Percentiles rank a stretch among this genome's conserved stretches.
phyloP scores from a whole-genome alignment of 2,888 invertebrate species.

The Hymenopus coronatus region DNA sequence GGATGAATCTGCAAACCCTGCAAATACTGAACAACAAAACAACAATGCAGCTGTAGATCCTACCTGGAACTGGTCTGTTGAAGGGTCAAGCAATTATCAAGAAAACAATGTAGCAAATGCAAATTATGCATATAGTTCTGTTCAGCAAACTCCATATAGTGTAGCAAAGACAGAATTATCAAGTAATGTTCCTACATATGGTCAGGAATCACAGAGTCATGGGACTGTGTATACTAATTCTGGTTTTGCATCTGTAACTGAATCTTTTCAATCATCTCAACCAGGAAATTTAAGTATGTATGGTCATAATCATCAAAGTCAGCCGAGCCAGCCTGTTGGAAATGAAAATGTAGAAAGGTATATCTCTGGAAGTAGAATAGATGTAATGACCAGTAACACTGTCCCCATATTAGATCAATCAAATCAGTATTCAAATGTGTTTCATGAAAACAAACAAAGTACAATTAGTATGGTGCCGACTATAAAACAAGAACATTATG shows the following conservation, averaged over 20 bases:
- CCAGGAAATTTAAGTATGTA: neutral
- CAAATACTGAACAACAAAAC: conserved; percentile 8
- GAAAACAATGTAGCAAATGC: neutral
- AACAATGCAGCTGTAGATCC: conserved; percentile 25
- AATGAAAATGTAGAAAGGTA: neutral
- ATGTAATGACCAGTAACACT: neutral
- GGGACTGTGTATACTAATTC: neutral
- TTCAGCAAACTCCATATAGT: neutral
- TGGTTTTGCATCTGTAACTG: neutral
- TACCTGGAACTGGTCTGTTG: conserved; percentile 62
- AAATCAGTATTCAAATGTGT: neutral
- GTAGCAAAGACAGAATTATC: neutral
- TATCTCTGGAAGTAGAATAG: neutral
- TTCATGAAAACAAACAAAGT: neutral
- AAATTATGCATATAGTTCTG: neutral
- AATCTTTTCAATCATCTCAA: neutral
- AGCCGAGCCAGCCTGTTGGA: neutral
- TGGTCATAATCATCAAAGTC: neutral
- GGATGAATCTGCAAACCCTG: conserved; percentile 24
- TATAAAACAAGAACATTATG: neutral
- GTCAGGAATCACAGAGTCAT: neutral
- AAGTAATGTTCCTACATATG: neutral
- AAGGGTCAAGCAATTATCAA: conserved; percentile 43
- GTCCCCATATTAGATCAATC: neutral
- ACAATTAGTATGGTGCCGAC: neutral